These are phyloP conservation scores for Poecilia latipinna DNA, from an alignment of 2,113 vertebrate species.

Conservation along the genomic window DNA sequence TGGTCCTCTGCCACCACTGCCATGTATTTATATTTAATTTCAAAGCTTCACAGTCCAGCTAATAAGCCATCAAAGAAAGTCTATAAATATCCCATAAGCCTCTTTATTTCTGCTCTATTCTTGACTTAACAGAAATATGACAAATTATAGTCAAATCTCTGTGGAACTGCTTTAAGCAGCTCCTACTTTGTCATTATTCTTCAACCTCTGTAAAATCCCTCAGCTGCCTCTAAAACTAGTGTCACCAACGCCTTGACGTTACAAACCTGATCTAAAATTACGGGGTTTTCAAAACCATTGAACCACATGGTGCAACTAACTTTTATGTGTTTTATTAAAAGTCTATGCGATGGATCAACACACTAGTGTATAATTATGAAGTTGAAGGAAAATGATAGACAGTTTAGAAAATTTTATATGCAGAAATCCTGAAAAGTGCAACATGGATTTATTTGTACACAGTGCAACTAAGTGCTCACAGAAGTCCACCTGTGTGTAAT, in stretches of 20 bases:
- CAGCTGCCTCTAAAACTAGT: conserved; percentile 6
- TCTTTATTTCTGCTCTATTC: conserved; percentile 52
- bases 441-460: no score
- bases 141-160: conserved; percentile 51
- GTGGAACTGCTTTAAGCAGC: conserved; percentile 53
- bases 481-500: no score
- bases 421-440: no score
- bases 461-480: no score
- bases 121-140: conserved; percentile 50
- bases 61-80: conserved; percentile 67
- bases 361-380: no score
- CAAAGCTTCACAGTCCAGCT: conserved; percentile 49
- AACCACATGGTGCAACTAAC: not conserved
- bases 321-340: not conserved
- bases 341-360: not conserved
- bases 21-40: conserved; percentile 54
- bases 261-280: conserved; percentile 23
- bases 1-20: conserved; percentile 36
- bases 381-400: no score
- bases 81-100: conserved; percentile 63
- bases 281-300: not conserved
- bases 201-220: conserved; percentile 21
- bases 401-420: no score
- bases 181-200: conserved; percentile 24
- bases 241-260: conserved; percentile 11